phyloP scores from a whole-genome alignment of 2,113 vertebrate species.

The Chamaetylas fuelleborni region DNA sequence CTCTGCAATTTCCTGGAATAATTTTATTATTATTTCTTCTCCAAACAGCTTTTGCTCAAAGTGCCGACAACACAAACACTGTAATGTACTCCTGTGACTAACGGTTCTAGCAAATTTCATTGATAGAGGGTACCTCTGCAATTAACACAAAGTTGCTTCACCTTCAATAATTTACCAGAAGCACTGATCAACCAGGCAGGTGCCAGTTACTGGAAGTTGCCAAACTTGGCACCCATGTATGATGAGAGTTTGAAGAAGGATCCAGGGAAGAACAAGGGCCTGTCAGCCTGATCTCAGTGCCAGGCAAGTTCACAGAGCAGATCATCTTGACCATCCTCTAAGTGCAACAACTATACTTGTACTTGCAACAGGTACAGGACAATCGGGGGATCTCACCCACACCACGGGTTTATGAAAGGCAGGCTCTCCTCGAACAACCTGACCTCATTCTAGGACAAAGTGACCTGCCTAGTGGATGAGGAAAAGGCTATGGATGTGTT shows the following conservation, averaged over 20 bases:
- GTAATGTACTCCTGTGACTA: not conserved
- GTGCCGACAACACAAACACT: not conserved
- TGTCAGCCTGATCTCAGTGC: not conserved
- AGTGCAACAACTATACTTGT: no score
- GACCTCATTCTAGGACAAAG: not conserved
- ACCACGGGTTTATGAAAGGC: not conserved
- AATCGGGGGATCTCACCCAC: not conserved
- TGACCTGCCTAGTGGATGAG: not conserved
- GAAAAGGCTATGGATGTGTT: not conserved
- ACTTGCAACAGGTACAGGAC: not conserved
- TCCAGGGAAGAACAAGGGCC: not conserved
- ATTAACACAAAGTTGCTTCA: not conserved
- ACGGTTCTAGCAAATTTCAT: not conserved
- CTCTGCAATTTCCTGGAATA: not conserved
- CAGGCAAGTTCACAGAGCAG: not conserved
- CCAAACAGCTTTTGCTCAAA: not conserved
- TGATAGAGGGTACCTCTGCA: not conserved
- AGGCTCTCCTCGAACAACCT: not conserved
- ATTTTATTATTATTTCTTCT: not conserved
- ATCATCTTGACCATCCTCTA: not conserved
- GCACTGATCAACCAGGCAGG: accelerated
- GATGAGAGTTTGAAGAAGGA: not conserved
- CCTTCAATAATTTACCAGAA: not conserved
- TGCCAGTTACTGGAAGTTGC: not conserved
- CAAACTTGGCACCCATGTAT: not conserved